Evolutionary conservation across 2,797 vertebrate genomes (phyloP).

Genomic region (Dallia pectoralis): DNA sequence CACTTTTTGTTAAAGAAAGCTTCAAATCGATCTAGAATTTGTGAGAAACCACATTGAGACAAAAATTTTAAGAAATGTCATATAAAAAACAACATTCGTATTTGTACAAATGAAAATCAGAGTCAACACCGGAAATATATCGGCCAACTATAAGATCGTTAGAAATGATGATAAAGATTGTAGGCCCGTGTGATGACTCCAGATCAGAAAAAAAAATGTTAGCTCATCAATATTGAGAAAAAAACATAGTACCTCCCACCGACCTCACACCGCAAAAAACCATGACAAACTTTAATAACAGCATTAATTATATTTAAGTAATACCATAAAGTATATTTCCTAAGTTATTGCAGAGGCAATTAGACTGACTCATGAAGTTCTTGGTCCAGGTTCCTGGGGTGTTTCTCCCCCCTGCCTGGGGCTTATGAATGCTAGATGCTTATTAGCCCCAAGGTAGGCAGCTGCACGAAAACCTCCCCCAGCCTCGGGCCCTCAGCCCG

Average conservation of each 20-base stretch:
- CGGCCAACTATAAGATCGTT: background rate
- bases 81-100: background rate
- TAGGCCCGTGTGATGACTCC: background rate
- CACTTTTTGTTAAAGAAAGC: background rate
- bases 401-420: background rate
- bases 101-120: background rate
- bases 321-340: background rate
- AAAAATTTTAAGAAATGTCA: background rate
- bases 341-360: background rate
- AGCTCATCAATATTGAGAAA: background rate
- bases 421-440: background rate
- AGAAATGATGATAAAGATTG: background rate
- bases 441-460: background rate
- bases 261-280: background rate
- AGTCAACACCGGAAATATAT: background rate
- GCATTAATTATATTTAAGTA: background rate
- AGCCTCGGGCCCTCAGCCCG: constrained; percentile 11
- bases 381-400: background rate
- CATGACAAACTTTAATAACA: too few relatives aligned
- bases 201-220: background rate
- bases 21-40: background rate
- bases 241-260: background rate
- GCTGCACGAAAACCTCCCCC: background rate
- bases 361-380: background rate
- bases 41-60: background rate